Base-by-base conservation (phyloP, 2,888 invertebrate genomes). In the Caradrina kadenii region DNA sequence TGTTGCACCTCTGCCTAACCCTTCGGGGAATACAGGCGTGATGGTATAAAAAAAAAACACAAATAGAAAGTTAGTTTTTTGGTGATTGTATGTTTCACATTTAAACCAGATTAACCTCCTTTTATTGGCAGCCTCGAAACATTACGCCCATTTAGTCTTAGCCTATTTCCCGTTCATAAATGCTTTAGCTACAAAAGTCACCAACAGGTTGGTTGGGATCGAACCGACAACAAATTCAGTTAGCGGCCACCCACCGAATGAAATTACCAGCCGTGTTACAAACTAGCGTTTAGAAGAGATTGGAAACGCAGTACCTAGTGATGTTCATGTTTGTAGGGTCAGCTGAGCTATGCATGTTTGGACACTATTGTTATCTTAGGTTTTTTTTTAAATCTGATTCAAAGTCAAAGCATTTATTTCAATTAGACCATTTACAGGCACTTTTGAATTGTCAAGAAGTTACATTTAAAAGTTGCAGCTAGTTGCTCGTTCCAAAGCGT, bases 131-230 rank as follows among this genome's bases (percentile, higher is more conserved):
- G 2, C 11, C 0, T 48, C 3, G 2, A 26, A 45, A 75, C 39
- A 49, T 54, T 54, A 58, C 31, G 22, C 17, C 15, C 15, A 11
- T 62, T 39, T 26, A 19, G 1, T 26, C 19, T 49, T 17, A 17
- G 21, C 13, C 22, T 19, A 53, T 42, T 35, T 54, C 10, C 50
- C n/a, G 19, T 21, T 26, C 42, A 58, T 62, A 11, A 49, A 49
- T 45, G 7, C 62, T 58, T 76, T 59, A 75, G 55, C n/a, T 56
- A 55, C 22, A 68, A 76, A 68, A 76, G 58, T 69, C 56, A 52
- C 58, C 69, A 62, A 74, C 69, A 76, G 62, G 69, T 69, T 69
- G 45, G 10, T n/a, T 5, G 11, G 11, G 50, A 48, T 69, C 26
- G 54, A 54, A 76, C 53, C 39, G 17, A 13, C 53, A 53, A 21